phyloP scores from a whole-genome alignment of 2,113 vertebrate species.

The Poecilia latipinna region DNA sequence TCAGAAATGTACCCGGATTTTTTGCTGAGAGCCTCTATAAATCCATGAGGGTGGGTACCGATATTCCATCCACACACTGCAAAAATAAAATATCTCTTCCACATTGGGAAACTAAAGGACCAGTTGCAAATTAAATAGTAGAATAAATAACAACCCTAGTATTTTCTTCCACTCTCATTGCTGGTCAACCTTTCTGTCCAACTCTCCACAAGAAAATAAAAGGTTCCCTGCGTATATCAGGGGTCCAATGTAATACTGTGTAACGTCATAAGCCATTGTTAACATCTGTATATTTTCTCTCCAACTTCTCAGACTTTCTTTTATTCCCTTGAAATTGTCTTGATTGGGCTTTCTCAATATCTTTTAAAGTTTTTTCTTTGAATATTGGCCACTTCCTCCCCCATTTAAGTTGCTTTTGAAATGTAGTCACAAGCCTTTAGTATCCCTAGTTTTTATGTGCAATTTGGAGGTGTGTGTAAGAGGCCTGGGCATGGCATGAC shows the following conservation, averaged over 20 bases:
- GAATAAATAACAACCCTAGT: background rate
- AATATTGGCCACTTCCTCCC: background rate
- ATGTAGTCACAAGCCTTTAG: background rate
- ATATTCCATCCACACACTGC: background rate
- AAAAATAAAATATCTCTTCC: background rate
- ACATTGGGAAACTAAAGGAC: background rate
- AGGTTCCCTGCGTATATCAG: no score
- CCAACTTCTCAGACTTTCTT: background rate
- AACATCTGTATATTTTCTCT: background rate
- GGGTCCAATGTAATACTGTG: background rate
- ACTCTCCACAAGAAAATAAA: background rate
- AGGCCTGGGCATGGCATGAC: background rate
- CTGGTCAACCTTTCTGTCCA: background rate
- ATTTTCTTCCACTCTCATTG: background rate
- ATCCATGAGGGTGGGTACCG: slow-evolving; percentile 88
- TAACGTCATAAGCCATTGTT: background rate
- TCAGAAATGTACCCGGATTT: slow-evolving; percentile 87
- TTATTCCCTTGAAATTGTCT: background rate
- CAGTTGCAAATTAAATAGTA: background rate
- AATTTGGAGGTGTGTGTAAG: background rate
- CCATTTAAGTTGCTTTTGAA: background rate
- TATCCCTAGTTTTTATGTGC: background rate
- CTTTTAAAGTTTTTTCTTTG: background rate
- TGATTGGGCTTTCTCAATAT: background rate
- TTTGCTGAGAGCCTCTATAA: slow-evolving; percentile 88